phyloP scores from a whole-genome alignment of 2,888 invertebrate genomes.

The Romanomermis culicivorax region DNA sequence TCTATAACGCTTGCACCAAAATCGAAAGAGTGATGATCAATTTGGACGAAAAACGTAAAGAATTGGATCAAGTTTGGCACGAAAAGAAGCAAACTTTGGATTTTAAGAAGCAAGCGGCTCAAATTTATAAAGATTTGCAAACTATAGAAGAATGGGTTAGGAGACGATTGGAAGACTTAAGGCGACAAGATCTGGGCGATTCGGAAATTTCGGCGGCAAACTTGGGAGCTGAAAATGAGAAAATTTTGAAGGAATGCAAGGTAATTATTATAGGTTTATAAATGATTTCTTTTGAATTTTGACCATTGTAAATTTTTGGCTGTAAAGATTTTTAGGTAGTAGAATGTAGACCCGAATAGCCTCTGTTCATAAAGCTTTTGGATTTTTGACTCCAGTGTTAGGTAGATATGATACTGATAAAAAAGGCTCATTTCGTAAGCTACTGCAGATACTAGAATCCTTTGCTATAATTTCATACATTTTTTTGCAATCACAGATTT shows the following conservation, averaged over 20 bases:
- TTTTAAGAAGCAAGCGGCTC: background rate
- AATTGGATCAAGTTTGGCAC: background rate
- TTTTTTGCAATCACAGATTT: no score
- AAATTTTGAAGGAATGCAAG: background rate
- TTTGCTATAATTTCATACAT: no score
- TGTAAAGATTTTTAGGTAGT: no score
- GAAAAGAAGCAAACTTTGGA: background rate
- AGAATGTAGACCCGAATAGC: no score
- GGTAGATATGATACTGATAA: no score
- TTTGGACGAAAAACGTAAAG: constrained; percentile 6
- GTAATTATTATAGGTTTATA: background rate
- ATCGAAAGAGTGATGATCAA: constrained; percentile 32
- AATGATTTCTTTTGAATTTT: no score
- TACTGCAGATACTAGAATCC: no score
- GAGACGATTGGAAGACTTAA: background rate
- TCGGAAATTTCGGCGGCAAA: background rate
- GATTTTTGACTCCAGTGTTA: no score
- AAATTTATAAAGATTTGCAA: background rate
- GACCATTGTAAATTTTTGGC: no score
- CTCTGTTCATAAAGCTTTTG: no score
- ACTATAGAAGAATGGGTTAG: background rate
- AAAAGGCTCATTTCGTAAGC: no score
- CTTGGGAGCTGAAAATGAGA: background rate
- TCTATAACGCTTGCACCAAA: constrained; percentile 33
- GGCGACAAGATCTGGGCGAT: background rate